Conservation (phyloP, 2,113 vertebrate species). For the Narcine bancroftii region DNA sequence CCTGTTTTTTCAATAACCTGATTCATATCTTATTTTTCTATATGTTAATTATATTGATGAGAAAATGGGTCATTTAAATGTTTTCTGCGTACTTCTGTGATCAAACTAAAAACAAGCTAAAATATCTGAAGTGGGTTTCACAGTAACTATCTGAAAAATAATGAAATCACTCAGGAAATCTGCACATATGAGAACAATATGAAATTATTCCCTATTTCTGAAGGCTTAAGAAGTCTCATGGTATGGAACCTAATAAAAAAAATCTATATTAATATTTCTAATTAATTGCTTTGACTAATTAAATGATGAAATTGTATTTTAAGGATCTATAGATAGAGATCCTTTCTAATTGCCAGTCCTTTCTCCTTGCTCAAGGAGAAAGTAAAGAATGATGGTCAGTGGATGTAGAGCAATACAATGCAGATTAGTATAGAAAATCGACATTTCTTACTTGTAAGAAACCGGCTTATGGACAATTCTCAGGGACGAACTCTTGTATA, state of each 20-base stretch:
- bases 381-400: no score
- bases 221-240: background rate
- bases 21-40: background rate
- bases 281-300: background rate
- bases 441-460: no score
- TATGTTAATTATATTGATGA: background rate
- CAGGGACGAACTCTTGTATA: no score
- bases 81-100: background rate
- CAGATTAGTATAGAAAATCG: no score
- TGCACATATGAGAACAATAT: background rate
- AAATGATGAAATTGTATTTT: no score
- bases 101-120: background rate
- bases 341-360: background rate
- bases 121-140: background rate
- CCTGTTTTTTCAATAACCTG: constrained; percentile 4
- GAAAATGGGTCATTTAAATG: background rate
- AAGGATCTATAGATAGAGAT: background rate
- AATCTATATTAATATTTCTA: background rate
- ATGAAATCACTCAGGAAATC: background rate
- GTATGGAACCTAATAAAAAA: background rate
- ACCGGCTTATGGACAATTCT: no score
- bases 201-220: background rate
- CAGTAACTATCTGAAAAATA: background rate
- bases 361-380: no score
- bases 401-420: no score